A percentile compares a stretch with the other conserved stretches of the same genome.
phyloP scores from a whole-genome alignment of 2,113 vertebrate species.

The Amblyopsis rosae region DNA sequence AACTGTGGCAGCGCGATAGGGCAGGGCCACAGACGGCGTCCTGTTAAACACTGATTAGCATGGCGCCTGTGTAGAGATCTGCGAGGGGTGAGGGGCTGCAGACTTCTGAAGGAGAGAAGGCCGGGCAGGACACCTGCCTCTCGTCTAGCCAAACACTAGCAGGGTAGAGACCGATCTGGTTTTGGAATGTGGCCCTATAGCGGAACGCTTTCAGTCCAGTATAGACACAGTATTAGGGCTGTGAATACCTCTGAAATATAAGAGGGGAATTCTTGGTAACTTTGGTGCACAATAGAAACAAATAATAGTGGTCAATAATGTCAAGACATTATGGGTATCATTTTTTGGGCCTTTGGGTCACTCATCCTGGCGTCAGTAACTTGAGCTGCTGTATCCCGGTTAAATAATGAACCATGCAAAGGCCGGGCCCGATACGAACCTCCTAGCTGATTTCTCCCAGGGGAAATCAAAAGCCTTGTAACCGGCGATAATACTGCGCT shows the following conservation, averaged over 20 bases:
- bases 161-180: conserved; percentile 19
- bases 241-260: conserved; percentile 5
- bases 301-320: neutral
- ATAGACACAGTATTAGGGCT: neutral
- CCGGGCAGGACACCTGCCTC: conserved; percentile 43
- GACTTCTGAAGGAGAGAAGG: conserved; percentile 33
- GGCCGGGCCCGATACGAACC: conserved; percentile 49
- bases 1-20: conserved; percentile 9
- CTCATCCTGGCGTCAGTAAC: conserved; percentile 41
- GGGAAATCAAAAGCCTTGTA: conserved; percentile 66
- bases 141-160: conserved; percentile 18
- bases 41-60: conserved; percentile 56
- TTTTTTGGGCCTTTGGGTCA: conserved; percentile 13
- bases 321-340: neutral
- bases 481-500: conserved; percentile 52
- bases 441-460: conserved; percentile 44
- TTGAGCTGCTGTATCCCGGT: conserved; percentile 20
- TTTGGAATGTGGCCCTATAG: conserved; percentile 21
- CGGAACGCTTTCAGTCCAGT: neutral
- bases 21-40: conserved; percentile 27
- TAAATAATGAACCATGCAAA: conserved; percentile 5
- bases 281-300: neutral
- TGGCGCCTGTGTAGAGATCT: conserved; percentile 39
- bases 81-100: conserved; percentile 29
- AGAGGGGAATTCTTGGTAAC: neutral